These are phyloP conservation scores for Peromyscus californicus DNA, from an alignment of 2,113 vertebrate genomes.

Conservation along the genomic window DNA sequence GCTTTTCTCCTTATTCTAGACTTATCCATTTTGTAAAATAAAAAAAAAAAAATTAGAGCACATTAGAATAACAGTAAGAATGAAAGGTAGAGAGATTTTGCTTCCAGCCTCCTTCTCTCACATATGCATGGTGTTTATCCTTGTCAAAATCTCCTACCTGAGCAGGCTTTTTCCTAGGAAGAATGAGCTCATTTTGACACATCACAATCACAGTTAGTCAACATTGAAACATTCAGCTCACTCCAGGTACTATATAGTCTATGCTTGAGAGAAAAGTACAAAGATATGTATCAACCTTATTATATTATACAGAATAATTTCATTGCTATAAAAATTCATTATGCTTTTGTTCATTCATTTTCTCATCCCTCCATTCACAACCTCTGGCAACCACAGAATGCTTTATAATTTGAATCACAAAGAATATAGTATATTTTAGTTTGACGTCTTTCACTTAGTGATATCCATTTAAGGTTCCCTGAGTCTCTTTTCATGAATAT, in stretches of 20 bases:
- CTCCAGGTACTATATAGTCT: background rate
- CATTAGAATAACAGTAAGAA: background rate
- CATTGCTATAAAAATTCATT: background rate
- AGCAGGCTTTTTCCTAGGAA: background rate
- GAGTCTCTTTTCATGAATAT: background rate
- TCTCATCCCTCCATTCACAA: background rate
- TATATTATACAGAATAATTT: background rate
- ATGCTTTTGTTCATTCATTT: background rate
- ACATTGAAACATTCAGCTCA: background rate
- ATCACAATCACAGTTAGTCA: background rate
- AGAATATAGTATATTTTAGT: background rate
- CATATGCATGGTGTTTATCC: too few species aligned
- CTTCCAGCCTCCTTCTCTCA: background rate
- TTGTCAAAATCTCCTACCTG: background rate
- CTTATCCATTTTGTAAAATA: background rate
- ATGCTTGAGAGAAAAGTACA: background rate
- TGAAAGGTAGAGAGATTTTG: background rate
- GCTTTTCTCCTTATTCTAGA: background rate
- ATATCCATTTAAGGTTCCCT: background rate
- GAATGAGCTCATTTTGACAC: background rate
- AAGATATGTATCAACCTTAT: background rate
- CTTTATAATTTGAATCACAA: background rate
- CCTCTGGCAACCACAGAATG: background rate
- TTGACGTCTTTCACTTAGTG: background rate
- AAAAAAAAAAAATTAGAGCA: background rate